Base-by-base conservation (phyloP, 2,888 invertebrate species). In the Pristionchus maxplancki region DNA sequence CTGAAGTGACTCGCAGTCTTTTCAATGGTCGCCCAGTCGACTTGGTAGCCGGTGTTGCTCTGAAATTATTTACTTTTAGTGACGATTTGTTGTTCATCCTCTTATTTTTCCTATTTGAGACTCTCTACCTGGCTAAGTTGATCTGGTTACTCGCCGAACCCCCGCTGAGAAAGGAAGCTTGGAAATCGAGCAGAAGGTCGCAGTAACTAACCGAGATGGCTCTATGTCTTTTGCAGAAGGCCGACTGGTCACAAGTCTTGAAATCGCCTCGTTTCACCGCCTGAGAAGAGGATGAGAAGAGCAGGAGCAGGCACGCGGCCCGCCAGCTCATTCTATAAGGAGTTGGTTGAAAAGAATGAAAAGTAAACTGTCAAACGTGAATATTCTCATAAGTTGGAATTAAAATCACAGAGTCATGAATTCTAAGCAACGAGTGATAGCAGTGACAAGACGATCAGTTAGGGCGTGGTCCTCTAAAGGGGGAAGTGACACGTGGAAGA, bases 191-290 rank as follows among this genome's bases (percentile, higher is more conserved):
- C 50, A 50, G 50, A 50, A 20, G n/a, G 31, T 1, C 67, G 31
- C 67, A 34, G n/a, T 31, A 83, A 37, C 90, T 89, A 40, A 91
- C 92, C 83, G 88, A 85, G n/a, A 92, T 90, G 44, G 90, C 88
- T 64, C 92, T 86, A 87, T 91, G 92, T 37, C 90, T 88, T 89
- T 93, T 94, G 91, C 94, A 94, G 88, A 94, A 94, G 40, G 91
- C 92, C 13, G 93, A 91, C 89, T 94, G 94, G 15, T 94, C 93
- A 88, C 94, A 94, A 0, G 93, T 94, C 88, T 94, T 94, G 90
- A 94, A 94, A 53, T 94, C 94, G 13, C 91, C 90, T 78, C 93
- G 85, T 53, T 93, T 94, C 34, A 93, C 93, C 15, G 92, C 91
- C 24, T 48, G 53, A 1, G 82, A 83, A 50, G 31, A 2, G 17